These are phyloP conservation scores for Charadrius vociferus DNA, from an alignment of 2,113 vertebrate species.

Conservation along the genomic window DNA sequence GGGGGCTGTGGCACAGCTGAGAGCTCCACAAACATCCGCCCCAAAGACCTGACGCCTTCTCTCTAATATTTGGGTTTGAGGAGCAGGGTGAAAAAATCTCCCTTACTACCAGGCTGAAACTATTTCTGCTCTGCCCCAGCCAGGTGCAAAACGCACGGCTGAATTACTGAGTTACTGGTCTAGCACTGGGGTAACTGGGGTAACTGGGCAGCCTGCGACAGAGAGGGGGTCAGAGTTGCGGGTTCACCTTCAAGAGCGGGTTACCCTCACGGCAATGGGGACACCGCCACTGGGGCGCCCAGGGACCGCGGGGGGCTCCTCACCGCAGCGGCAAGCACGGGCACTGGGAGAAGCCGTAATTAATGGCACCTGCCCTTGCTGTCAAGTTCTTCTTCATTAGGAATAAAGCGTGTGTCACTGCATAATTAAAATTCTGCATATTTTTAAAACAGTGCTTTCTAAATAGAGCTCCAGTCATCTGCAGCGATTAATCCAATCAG, in stretches of 20 bases:
- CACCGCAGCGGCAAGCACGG: fast-evolving
- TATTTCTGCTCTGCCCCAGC: not conserved
- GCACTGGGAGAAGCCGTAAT: not conserved
- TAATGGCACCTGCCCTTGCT: not conserved
- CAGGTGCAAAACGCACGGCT: fast-evolving
- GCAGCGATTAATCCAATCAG: conserved; percentile 8
- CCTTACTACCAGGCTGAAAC: not conserved
- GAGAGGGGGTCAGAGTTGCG: fast-evolving
- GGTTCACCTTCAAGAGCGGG: not conserved
- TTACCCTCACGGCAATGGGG: fast-evolving
- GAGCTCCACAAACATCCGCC: not conserved
- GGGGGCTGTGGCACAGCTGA: not conserved
- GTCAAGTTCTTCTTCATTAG: conserved; percentile 20
- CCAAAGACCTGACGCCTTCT: not conserved
- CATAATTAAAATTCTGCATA: conserved; percentile 47
- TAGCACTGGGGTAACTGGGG: not conserved
- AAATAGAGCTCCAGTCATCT: conserved; percentile 4
- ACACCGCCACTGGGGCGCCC: fast-evolving
- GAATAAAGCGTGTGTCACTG: not conserved
- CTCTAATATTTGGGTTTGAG: not conserved
- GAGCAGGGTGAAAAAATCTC: not conserved
- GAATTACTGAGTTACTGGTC: not conserved
- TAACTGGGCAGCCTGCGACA: not conserved
- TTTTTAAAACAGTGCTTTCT: conserved; percentile 26
- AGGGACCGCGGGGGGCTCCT: not conserved